These are phyloP conservation scores for Melanotus villosus DNA, from an alignment of 2,888 invertebrate species.

Conservation along the genomic window DNA sequence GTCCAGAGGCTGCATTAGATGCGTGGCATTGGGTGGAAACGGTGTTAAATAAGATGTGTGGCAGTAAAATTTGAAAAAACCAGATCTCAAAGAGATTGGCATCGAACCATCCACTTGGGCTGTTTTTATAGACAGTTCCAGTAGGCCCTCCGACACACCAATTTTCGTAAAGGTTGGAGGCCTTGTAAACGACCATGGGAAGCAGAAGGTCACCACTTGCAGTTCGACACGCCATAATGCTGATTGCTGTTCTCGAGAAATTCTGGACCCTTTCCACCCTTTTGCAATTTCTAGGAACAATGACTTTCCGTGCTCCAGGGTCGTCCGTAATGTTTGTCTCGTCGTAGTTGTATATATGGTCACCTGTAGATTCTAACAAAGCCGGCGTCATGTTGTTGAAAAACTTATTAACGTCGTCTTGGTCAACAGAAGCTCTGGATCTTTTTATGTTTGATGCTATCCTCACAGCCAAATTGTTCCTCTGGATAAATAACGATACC, in stretches of 20 bases:
- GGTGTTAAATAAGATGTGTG: constrained; percentile 40
- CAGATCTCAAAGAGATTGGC: constrained; percentile 40
- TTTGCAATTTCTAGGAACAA: constrained; percentile 47
- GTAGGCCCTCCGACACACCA: too few species aligned
- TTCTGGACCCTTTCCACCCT: too few species aligned
- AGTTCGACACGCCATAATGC: constrained; percentile 59
- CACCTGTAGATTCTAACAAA: not conserved
- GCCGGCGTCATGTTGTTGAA: not conserved
- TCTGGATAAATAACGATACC: constrained; percentile 14
- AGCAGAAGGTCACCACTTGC: constrained; percentile 53
- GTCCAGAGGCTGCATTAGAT: too few species aligned
- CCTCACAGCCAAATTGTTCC: constrained; percentile 21
- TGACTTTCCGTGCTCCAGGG: constrained; percentile 57
- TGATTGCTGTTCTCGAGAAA: constrained; percentile 24
- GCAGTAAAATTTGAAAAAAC: too few species aligned
- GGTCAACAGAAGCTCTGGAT: constrained; percentile 15
- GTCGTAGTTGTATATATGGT: constrained; percentile 58
- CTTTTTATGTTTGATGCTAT: constrained; percentile 32
- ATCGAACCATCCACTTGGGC: too few species aligned
- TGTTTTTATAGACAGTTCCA: not conserved
- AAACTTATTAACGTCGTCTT: not conserved
- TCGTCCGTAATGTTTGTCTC: constrained; percentile 54
- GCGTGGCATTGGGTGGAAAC: too few species aligned
- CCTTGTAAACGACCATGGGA: constrained; percentile 46
- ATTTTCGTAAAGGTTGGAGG: not conserved